Base-by-base conservation (phyloP, 2,797 vertebrate species). In the Onychomys arenicola region DNA sequence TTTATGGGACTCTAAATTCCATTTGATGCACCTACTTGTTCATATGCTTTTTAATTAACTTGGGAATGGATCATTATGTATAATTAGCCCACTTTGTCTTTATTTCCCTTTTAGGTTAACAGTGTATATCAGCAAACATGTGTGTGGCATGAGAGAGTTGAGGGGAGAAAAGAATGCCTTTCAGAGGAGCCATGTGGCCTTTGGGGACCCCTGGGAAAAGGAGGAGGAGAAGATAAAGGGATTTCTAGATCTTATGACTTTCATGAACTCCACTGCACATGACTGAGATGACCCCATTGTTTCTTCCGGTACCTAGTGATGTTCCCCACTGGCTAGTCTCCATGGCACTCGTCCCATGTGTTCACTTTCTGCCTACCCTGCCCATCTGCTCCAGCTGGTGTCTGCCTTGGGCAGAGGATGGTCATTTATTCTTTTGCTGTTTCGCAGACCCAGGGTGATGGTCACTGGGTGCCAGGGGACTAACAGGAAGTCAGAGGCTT, bases 401-500 rank as follows among this genome's bases (percentile, higher is more conserved):
- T 59, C 71, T 88, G 95, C 88, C 57, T 12, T 86, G 94, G 52
- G 75, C 80, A 80, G 29, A 80, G 67, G 77, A 61, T 67, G 88
- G n/a, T 92, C 77, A 57, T 95, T 97, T 94, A 77, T 93, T 94
- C 84, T 89, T 95, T 88, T 61, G 63, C 49, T 92, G 29, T 93
- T 97, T 94, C 91, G 76, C 65, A 83, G 93, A 73, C 57, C 55
- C 67, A 76, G 88, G 93, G 81, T 76, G 81, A 97, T 55, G 91
- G 93, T 76, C 91, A 73, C n/a, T 71, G 65, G 91, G 91, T 94
- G 14, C n/a, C 90, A 85, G 67, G 89, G 94, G 84, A 89, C 89
- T 91, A 75, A 69, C 52, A 96, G 96, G 96, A 97, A 97, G 89
- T 83, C 94, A 89, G 77, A 96, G 82, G 95, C 93, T 94, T 97